These are phyloP conservation scores for Drosophila tropicalis DNA, from an alignment of 1,140 invertebrate genomes.

Conservation along the genomic window DNA sequence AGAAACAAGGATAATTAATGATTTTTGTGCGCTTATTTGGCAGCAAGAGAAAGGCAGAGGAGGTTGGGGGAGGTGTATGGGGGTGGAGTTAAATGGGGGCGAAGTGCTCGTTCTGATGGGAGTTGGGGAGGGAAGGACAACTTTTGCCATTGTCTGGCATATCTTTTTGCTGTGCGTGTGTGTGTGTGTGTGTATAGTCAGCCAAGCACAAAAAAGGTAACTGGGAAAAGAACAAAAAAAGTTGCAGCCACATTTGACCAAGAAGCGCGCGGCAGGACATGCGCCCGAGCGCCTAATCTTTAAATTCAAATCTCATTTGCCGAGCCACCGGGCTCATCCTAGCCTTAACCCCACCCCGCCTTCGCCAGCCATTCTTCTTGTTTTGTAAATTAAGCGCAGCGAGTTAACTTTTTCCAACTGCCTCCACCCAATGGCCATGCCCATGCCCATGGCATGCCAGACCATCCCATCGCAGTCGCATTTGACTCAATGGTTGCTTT, in stretches of 20 bases:
- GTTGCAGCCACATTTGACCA: constrained; percentile 75
- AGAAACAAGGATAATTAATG: constrained; percentile 83
- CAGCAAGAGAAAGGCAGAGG: constrained; percentile 20
- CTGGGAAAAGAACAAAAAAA: constrained; percentile 41
- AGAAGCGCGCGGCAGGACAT: constrained; percentile 61
- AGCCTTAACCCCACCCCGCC: background rate
- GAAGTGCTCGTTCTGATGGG: background rate
- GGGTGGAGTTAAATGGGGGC: background rate
- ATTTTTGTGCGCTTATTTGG: constrained; percentile 79
- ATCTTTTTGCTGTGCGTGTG: constrained; percentile 68
- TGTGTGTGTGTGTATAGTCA: constrained; percentile 39
- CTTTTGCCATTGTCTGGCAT: constrained; percentile 78
- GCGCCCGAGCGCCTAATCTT: constrained; percentile 69
- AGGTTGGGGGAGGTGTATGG: background rate
- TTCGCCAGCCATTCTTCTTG: constrained; percentile 27
- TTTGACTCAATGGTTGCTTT: constrained; percentile 43
- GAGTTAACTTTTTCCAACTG: constrained; percentile 47
- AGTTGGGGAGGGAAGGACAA: constrained; percentile 53
- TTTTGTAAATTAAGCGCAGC: constrained; percentile 72
- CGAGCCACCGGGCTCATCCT: constrained; percentile 31
- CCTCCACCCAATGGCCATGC: background rate
- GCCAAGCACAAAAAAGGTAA: constrained; percentile 68
- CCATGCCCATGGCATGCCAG: background rate
- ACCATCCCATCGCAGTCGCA: constrained; percentile 15
- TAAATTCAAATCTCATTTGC: constrained; percentile 82